Evolutionary conservation across 2,888 invertebrate species (phyloP).

Genomic region (Philhelius pedissequus): DNA sequence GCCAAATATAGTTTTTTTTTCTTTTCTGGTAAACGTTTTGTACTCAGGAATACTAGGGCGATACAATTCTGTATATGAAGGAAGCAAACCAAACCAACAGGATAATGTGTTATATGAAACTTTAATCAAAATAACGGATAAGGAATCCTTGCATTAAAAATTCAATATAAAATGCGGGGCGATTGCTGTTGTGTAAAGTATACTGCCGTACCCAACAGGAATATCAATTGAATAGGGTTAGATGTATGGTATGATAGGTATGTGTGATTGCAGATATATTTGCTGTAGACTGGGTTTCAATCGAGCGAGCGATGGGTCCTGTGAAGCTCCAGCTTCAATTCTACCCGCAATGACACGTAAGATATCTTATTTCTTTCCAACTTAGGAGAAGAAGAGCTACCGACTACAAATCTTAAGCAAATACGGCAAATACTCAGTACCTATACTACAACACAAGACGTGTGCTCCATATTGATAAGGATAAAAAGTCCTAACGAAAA

Average conservation of each 20-base stretch:
- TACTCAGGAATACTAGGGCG: neutral
- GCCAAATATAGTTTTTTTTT: slow-evolving; percentile 24
- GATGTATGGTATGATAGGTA: neutral
- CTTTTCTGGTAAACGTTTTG: slow-evolving; percentile 16
- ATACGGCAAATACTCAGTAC: slow-evolving; percentile 64
- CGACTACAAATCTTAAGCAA: slow-evolving; percentile 63
- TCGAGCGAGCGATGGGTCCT: slow-evolving; percentile 3
- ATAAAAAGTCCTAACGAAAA: neutral
- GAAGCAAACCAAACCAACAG: slow-evolving; percentile 24
- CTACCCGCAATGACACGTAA: slow-evolving; percentile 33
- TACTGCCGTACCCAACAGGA: slow-evolving; percentile 52
- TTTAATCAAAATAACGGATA: slow-evolving; percentile 68
- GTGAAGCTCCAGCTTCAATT: slow-evolving; percentile 8
- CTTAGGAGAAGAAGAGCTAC: neutral
- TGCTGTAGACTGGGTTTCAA: slow-evolving; percentile 21
- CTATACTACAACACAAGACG: slow-evolving; percentile 27
- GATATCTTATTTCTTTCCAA: slow-evolving; percentile 40
- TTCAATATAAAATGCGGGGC: slow-evolving; percentile 67
- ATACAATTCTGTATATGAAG: neutral
- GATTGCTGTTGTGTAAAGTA: slow-evolving; percentile 64
- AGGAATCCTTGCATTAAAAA: slow-evolving; percentile 67
- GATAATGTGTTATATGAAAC: slow-evolving; percentile 66
- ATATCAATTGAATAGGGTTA: slow-evolving; percentile 58
- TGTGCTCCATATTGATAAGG: slow-evolving; percentile 67
- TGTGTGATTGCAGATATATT: neutral